Evolutionary conservation across 2,888 invertebrate genomes (phyloP), one percentile per base, ranked within the genome.

Genomic region (Sinohyriopsis cumingii): DNA sequence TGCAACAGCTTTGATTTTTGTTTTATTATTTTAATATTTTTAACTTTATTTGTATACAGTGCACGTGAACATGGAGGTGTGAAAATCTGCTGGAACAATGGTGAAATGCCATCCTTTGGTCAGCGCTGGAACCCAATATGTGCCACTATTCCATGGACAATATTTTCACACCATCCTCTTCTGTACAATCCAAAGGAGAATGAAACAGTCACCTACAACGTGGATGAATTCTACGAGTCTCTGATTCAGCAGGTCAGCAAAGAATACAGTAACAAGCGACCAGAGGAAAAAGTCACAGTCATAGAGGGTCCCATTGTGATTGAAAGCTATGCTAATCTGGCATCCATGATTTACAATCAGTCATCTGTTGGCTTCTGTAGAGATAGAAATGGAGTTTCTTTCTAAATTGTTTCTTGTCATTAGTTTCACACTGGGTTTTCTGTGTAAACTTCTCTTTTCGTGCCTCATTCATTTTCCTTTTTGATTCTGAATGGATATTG

Each of bases 311-410:
- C 87, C 5, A 94, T 96, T 68, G 90, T 95, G 19, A 93, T 96
- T 78, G 94, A 95, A 86, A 95, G 94, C 88, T 96, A 96, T 86
- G 92, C 95, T 20, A 95, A 95, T 7, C 90, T 96, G 59, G 93
- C 94, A 18, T 95, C 95, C 5, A 89, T 95, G 60, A 92, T 96
- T 9, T 89, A 95, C 87, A 96, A 96, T 90, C 94, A 95, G 84
- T 94, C 95, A 80, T 92, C 93, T 78, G 92, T 96, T 88, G 96
- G 96, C 3, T 96, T 95, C 91, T 95, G 95, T 90, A 95, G 95
- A 91, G 95, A 95, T 73, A 92, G 96, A 80, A 95, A 95, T 79
- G 95, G 95, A 89, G 93, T 96, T 86, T 95, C 95, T 89, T 90
- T 88, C 54, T 77, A 68, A 69, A 22, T n/a, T 19, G 55, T 20